These are phyloP conservation scores for Anarrhichthys ocellatus DNA, from an alignment of 2,113 vertebrate species.

Conservation along the genomic window DNA sequence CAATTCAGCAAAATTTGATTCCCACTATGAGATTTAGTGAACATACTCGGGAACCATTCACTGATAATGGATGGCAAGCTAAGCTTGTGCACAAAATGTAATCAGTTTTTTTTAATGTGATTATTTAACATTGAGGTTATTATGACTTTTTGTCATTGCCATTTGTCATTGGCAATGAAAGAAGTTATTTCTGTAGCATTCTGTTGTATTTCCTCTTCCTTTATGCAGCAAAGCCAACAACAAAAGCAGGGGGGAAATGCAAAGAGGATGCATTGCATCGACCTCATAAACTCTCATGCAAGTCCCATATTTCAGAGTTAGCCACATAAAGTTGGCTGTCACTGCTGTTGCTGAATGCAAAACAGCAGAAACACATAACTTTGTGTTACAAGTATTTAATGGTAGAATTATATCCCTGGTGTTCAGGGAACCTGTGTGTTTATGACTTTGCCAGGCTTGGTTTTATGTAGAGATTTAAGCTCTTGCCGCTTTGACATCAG, in stretches of 20 bases:
- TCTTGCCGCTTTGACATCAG: conserved; percentile 52
- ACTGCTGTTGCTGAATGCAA: conserved; percentile 10
- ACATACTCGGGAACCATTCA: neutral
- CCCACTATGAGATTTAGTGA: neutral
- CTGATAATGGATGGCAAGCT: neutral
- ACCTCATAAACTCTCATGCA: neutral
- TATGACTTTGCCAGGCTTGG: conserved; percentile 9
- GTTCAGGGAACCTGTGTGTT: conserved; percentile 9
- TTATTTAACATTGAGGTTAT: neutral
- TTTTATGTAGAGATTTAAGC: conserved; percentile 43
- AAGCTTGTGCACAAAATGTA: neutral
- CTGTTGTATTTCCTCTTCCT: neutral
- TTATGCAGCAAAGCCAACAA: neutral
- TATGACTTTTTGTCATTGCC: conserved; percentile 1
- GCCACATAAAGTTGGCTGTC: conserved; percentile 7
- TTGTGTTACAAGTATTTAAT: conserved; percentile 5
- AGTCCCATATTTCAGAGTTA: fast-evolving
- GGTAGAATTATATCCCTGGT: neutral
- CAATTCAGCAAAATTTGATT: neutral
- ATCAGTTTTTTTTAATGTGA: conserved; percentile 1
- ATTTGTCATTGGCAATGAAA: neutral
- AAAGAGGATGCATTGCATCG: neutral
- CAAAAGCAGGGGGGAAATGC: neutral
- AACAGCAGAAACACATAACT: neutral
- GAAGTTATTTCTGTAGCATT: neutral